A percentile compares a stretch with the other conserved stretches of the same genome.
phyloP scores from a whole-genome alignment of 1,140 invertebrate species.

The Argopecten irradians region DNA sequence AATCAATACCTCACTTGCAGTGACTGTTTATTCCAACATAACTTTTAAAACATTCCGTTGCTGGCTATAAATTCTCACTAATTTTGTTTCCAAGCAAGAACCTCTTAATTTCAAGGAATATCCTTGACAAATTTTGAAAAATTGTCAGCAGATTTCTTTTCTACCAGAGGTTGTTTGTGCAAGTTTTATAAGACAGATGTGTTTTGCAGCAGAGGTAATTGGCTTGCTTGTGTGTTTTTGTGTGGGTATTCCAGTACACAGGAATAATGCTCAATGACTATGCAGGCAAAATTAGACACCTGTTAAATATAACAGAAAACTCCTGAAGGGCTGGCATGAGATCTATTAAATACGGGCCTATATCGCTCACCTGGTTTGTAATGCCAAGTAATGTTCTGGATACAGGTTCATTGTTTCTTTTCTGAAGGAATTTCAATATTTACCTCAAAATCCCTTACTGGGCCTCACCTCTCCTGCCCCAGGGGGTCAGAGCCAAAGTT shows the following conservation, averaged over 20 bases:
- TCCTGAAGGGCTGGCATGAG: too few species aligned
- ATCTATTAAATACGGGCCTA: too few species aligned
- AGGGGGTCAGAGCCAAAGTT: too few species aligned
- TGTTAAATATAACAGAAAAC: not conserved
- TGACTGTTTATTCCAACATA: not conserved
- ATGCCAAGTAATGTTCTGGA: too few species aligned
- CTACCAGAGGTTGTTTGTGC: not conserved
- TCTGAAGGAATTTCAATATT: too few species aligned
- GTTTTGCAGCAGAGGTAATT: not conserved
- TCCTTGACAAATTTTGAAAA: slow-evolving; percentile 3
- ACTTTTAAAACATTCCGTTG: not conserved
- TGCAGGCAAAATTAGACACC: not conserved
- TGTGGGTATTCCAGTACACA: not conserved
- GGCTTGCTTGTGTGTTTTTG: not conserved
- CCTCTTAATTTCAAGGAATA: not conserved
- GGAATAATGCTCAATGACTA: not conserved
- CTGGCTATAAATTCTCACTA: not conserved
- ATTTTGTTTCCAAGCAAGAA: not conserved
- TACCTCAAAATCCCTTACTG: too few species aligned
- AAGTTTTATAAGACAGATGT: not conserved
- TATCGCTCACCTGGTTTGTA: too few species aligned
- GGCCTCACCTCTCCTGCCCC: too few species aligned
- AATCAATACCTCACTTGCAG: slow-evolving; percentile 21
- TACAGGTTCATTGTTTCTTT: too few species aligned
- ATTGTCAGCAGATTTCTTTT: slow-evolving; percentile 20